Evolutionary conservation across 2,113 vertebrate genomes (phyloP), one percentile per base, ranked within the genome.

Genomic region (Gobius niger): DNA sequence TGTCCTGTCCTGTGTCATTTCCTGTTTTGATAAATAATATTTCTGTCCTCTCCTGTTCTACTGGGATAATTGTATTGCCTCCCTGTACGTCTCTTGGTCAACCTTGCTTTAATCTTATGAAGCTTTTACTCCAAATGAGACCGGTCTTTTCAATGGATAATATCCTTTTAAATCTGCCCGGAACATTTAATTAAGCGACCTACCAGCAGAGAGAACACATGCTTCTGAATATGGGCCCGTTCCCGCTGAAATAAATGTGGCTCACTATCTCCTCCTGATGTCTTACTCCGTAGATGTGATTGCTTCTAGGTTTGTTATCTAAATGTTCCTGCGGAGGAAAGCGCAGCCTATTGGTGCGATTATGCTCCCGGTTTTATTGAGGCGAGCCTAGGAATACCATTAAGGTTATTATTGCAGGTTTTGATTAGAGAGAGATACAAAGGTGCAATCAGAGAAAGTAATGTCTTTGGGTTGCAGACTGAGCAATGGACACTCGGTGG

Each of bases 21-120:
- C 47, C 3, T 49, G 12, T 49, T 71, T 67, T 73, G 81, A 83
- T 80, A 81, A 80, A 86, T 81, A 61, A 18, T 60, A 67, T 66
- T 84, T 75, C 80, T 11, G 8, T 73, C 85, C 61, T 77, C 44
- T 78, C 74, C 66, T 71, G 19, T 54, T 72, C 63, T 70, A 49
- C 77, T 61, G 70, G 65, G 47, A 51, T 71, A 65, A 80, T 73
- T 78, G 68, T 70, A 68, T 54, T 67, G 0, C 67, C 13, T 51
- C 47, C 56, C 75, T 63, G 70, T 72, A 57, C 70, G 77, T 77
- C 54, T 77, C 47, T 67, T 40, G 74, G 75, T 44, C 65, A 82
- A 70, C 50, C 69, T 67, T 65, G 74, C 77, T 77, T 62, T 68
- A 80, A 85, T 83, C 67, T 73, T 59, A 47, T 50, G 11, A 18